Base-by-base conservation (phyloP, 2,113 vertebrate species). In the Gulo gulo region DNA sequence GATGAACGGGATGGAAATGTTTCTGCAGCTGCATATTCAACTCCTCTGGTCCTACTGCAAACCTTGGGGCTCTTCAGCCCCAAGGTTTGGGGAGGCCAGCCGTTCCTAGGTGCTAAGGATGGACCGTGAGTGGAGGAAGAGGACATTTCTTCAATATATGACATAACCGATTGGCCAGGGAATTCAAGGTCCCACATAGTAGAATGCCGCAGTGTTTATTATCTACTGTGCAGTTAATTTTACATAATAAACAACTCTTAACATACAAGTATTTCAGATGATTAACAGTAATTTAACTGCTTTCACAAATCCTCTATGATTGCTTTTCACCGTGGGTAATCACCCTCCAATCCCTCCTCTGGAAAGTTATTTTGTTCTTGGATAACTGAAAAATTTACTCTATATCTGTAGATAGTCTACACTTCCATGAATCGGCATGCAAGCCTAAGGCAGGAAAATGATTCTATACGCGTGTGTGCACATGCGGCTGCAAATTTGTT, bases 311-410 rank as follows among this genome's bases (percentile, higher is more conserved):
- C 10, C 31, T 79, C 73, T 36, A 26, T 21, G 36, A 76, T 36
- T 78, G 18, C 24, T 91, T 96, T 94, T 65, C 50, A 65, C n/a
- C 14, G 34, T 31, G 20, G 67, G 82, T 83, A 73, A 78, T 82
- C n/a, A 65, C 8, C 52, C 21, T 47, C 15, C 14, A 73, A 39
- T 8, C 8, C n/a, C 13, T 85, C 23, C 59, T 78, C n/a, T 36
- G 50, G 65, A 91, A 65, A 47, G 12, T 18, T 61, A 81, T 52
- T 29, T 71, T 90, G 31, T 55, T 55, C 45, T 91, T 52, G 23
- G 24, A 39, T 82, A 93, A 88, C 20, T 85, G n/a, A 96, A 95
- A 88, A 88, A 31, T 95, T 67, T 61, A 90, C n/a, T 87, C 50
- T 78, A 85, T 31, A 55, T 1, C 5, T 3, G 2, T 69, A 76